phyloP scores from a whole-genome alignment of 2,888 invertebrate genomes.

The Selenia dentaria region DNA sequence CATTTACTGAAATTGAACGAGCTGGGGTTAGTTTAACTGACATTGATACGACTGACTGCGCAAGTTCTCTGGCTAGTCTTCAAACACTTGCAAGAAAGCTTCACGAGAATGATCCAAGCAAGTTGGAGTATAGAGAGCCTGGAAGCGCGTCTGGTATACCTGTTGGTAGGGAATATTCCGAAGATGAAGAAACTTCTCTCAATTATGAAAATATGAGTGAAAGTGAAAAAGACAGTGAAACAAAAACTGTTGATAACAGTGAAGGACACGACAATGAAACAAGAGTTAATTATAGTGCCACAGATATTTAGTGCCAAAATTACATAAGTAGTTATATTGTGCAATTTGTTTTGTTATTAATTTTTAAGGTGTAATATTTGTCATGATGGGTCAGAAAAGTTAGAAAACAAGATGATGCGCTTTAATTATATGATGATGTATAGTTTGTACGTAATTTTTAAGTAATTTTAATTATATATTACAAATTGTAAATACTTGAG shows the following conservation, averaged over 20 bases:
- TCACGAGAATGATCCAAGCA: constrained; percentile 92
- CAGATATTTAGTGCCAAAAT: constrained; percentile 88
- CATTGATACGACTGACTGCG: constrained; percentile 98
- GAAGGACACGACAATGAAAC: constrained; percentile 73
- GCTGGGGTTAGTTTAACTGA: constrained; percentile 95
- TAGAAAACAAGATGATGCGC: constrained; percentile 80
- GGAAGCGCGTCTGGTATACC: constrained; percentile 56
- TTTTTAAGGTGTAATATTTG: constrained; percentile 72
- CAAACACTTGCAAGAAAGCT: constrained; percentile 92
- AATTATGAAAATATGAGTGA: constrained; percentile 62
- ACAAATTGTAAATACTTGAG: constrained; percentile 72
- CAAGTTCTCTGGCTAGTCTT: constrained; percentile 95
- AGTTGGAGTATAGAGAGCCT: constrained; percentile 87
- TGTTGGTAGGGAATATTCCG: constrained; percentile 79
- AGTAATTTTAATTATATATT: constrained; percentile 19
- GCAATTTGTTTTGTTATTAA: constrained; percentile 80
- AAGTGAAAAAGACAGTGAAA: constrained; percentile 78
- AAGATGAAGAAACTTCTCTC: constrained; percentile 76
- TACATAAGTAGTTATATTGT: constrained; percentile 81
- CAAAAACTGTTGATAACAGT: constrained; percentile 70
- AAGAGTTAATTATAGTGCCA: constrained; percentile 82
- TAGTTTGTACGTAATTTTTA: constrained; percentile 51
- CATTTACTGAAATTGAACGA: constrained; percentile 96
- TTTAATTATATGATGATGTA: constrained; percentile 71
- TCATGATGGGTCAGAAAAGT: constrained; percentile 70